Percentiles rank a stretch among this genome's conserved stretches.
These are phyloP conservation scores for Momotus momota DNA, from an alignment of 2,797 vertebrate genomes.

Conservation along the genomic window DNA sequence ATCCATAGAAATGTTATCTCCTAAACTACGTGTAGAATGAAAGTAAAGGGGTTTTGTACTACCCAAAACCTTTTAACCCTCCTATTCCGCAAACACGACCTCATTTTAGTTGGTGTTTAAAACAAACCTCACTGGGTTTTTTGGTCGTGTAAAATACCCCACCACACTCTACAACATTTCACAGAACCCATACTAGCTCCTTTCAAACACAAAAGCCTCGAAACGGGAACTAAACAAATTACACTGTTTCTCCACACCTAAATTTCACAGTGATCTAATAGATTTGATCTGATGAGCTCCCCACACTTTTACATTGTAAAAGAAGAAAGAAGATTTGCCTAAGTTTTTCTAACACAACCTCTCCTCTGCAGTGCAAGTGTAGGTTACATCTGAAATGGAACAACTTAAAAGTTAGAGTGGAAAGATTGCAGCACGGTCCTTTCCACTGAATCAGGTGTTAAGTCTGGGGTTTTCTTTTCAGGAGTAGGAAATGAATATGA, in stretches of 20 bases:
- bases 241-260: background rate
- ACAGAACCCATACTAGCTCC: background rate
- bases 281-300: background rate
- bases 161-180: background rate
- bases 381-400: conserved; percentile 33
- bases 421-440: background rate
- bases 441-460: conserved; percentile 42
- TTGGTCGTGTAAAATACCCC: background rate
- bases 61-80: background rate
- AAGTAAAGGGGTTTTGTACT: background rate
- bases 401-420: conserved; percentile 2
- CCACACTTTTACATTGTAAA: background rate
- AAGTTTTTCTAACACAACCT: background rate
- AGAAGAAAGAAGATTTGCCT: background rate
- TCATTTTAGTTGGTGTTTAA: background rate
- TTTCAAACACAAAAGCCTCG: background rate
- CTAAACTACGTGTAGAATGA: background rate
- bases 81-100: background rate
- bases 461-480: background rate
- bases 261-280: background rate
- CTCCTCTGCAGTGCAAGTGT: background rate
- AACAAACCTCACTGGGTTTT: conserved; percentile 4
- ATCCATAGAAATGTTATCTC: background rate
- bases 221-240: background rate
- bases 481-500: conserved; percentile 4